Evolutionary conservation across 2,797 vertebrate species (phyloP).

Genomic region (Oreochromis grahami): DNA sequence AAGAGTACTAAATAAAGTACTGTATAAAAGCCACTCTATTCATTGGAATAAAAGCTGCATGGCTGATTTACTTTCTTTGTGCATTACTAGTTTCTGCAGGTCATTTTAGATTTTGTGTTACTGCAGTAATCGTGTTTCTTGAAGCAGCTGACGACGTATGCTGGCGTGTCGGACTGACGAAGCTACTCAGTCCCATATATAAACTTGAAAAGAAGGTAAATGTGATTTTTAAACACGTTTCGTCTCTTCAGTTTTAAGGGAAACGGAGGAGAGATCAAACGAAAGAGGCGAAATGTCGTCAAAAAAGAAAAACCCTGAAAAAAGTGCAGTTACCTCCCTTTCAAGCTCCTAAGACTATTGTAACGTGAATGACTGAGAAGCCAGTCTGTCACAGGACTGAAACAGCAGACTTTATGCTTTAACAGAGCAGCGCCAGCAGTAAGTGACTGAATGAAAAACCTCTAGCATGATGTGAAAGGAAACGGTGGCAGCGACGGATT

Average conservation of each 20-base stretch:
- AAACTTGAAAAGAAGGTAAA: neutral
- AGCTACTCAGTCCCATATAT: neutral
- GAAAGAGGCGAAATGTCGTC: neutral
- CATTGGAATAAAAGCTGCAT: fast-evolving
- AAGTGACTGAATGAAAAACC: neutral
- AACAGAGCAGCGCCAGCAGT: neutral
- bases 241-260: neutral
- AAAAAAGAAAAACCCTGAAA: neutral
- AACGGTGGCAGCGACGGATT: neutral
- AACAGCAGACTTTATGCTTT: neutral
- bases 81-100: fast-evolving
- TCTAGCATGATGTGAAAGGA: neutral
- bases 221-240: neutral
- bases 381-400: neutral
- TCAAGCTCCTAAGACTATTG: fast-evolving
- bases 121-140: fast-evolving
- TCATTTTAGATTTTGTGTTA: neutral
- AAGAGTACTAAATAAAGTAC: neutral
- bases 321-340: neutral
- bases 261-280: neutral
- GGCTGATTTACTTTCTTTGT: neutral
- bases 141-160: neutral
- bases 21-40: neutral
- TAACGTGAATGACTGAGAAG: neutral
- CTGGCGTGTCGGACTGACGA: neutral